Conservation (phyloP, 2,113 vertebrate species). For the Tragelaphus imberbis region DNA sequence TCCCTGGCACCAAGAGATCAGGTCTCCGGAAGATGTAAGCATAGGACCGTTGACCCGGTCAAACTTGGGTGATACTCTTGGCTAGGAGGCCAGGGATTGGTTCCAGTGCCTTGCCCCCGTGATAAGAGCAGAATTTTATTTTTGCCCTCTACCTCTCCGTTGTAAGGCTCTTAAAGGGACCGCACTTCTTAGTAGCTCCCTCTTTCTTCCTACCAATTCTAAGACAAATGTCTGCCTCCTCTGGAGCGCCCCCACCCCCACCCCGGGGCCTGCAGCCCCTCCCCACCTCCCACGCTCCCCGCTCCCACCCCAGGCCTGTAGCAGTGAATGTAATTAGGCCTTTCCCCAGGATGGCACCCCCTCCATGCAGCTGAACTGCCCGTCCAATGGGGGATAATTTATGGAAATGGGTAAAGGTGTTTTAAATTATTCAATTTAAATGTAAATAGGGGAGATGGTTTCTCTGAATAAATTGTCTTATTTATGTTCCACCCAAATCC, state of each 20-base stretch:
- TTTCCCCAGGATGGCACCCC: background rate
- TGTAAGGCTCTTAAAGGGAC: background rate
- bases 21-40: background rate
- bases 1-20: background rate
- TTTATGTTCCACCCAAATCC: slow-evolving; percentile 70
- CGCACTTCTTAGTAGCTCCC: background rate
- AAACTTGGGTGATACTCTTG: background rate
- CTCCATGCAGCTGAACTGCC: slow-evolving; percentile 25
- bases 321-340: slow-evolving; percentile 36
- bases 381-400: slow-evolving; percentile 74
- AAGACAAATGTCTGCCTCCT: background rate
- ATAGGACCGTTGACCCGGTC: background rate
- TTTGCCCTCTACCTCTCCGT: background rate
- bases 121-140: background rate
- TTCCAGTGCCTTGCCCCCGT: background rate
- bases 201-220: background rate
- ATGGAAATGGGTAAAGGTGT: slow-evolving; percentile 77
- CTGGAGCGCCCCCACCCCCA: background rate
- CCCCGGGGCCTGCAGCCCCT: background rate
- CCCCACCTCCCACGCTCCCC: background rate
- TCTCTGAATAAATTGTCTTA: slow-evolving; percentile 78
- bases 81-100: background rate
- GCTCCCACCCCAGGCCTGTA: background rate
- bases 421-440: slow-evolving; percentile 88
- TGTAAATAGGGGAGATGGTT: slow-evolving; percentile 80